A percentile compares a stretch with the other conserved stretches of the same genome.
Evolutionary conservation across 2,888 invertebrate species (phyloP).

Genomic region (Chymomyza fuscimana): DNA sequence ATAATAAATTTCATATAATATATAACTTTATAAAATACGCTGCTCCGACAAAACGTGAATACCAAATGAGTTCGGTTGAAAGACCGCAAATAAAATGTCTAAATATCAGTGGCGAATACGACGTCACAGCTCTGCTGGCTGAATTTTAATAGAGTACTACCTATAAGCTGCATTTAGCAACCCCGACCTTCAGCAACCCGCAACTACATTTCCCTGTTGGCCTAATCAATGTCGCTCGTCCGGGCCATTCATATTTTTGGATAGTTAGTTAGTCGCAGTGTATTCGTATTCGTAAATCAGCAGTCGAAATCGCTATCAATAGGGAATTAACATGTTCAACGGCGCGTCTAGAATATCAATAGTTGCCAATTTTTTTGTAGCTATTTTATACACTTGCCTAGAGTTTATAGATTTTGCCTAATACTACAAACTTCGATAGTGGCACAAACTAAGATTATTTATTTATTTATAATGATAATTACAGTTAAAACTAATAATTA

Average conservation of each 20-base stretch:
- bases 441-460: no score
- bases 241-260: conserved; percentile 20
- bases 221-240: conserved; percentile 51
- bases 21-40: background rate
- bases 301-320: conserved; percentile 46
- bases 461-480: no score
- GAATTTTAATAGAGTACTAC: conserved; percentile 39
- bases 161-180: background rate
- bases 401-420: no score
- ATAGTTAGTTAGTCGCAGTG: conserved; percentile 13
- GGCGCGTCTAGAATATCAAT: conserved; percentile 29
- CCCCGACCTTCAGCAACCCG: background rate
- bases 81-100: conserved; percentile 45
- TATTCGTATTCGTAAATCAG: conserved; percentile 27
- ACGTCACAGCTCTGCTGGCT: background rate
- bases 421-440: no score
- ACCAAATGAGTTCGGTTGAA: conserved; percentile 45
- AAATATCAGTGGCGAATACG: conserved; percentile 3
- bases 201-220: background rate
- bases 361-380: conserved; percentile 45
- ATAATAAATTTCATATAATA: background rate
- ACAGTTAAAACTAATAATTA: no score
- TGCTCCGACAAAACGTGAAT: background rate
- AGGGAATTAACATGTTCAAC: conserved; percentile 57
- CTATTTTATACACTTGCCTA: background rate